Evolutionary conservation across 2,113 vertebrate species (phyloP).

Genomic region (Empidonax alnorum): DNA sequence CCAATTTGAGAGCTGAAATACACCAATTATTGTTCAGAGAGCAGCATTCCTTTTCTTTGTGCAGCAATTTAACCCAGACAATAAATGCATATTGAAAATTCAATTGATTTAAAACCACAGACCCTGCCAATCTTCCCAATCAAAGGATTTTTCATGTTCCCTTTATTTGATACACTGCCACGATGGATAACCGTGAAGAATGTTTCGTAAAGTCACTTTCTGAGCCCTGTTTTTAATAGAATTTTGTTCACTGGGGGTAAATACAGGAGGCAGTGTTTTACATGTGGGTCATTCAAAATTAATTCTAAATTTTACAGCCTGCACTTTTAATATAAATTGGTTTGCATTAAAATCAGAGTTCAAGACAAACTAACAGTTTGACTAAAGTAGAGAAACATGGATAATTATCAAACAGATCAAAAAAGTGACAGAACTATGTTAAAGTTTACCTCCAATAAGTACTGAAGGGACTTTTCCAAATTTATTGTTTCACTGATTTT

Average conservation of each 20-base stretch:
- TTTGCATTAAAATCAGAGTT: neutral
- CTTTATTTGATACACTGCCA: neutral
- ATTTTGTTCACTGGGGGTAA: neutral
- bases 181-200: neutral
- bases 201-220: neutral
- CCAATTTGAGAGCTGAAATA: slow-evolving; percentile 21
- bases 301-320: neutral
- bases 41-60: neutral
- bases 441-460: neutral
- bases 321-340: neutral
- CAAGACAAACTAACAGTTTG: neutral
- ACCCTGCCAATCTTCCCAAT: neutral
- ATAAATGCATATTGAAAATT: slow-evolving; percentile 34
- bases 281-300: neutral
- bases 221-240: neutral
- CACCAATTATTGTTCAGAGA: slow-evolving; percentile 11
- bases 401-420: neutral
- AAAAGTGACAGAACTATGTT: neutral
- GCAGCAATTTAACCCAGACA: slow-evolving; percentile 12
- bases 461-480: neutral
- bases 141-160: neutral
- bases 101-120: neutral
- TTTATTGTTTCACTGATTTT: neutral
- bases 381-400: neutral
- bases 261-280: neutral